phyloP scores from a whole-genome alignment of 2,888 invertebrate genomes.

The Cerastis leucographa region DNA sequence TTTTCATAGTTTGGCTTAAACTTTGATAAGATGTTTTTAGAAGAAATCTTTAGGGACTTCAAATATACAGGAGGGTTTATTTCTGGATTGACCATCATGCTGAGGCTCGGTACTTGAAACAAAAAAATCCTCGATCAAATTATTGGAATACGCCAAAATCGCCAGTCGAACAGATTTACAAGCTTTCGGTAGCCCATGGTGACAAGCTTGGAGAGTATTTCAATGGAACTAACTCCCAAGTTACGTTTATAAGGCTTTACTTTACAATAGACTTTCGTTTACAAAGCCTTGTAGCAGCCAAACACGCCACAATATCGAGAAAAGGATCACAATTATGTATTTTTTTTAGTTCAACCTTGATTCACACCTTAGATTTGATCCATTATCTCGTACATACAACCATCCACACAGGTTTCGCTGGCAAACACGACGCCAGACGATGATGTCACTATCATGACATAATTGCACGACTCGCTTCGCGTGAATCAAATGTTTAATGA shows the following conservation, averaged over 20 bases:
- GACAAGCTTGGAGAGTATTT: neutral
- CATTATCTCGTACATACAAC: slow-evolving; percentile 39
- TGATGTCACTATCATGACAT: slow-evolving; percentile 70
- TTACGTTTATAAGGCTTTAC: neutral
- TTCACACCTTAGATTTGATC: slow-evolving; percentile 49
- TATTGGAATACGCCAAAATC: neutral
- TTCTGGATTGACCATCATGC: neutral
- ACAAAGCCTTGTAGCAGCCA: neutral
- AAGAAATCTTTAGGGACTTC: neutral
- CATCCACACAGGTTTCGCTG: slow-evolving; percentile 51
- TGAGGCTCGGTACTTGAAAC: neutral
- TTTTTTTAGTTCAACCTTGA: slow-evolving; percentile 44
- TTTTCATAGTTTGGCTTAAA: slow-evolving; percentile 25
- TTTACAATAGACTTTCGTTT: neutral
- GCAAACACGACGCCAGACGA: slow-evolving; percentile 44
- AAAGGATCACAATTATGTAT: slow-evolving; percentile 22
- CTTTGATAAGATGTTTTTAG: slow-evolving; percentile 5
- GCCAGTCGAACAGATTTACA: neutral
- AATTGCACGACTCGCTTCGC: slow-evolving; percentile 61
- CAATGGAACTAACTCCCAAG: neutral
- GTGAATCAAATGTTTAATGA: slow-evolving; percentile 61
- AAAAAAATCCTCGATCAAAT: neutral
- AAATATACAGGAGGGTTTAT: neutral
- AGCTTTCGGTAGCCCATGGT: neutral
- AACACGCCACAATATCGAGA: slow-evolving; percentile 23